These are phyloP conservation scores for Criorhina ranunculi DNA, from an alignment of 2,888 invertebrate species.

Conservation along the genomic window DNA sequence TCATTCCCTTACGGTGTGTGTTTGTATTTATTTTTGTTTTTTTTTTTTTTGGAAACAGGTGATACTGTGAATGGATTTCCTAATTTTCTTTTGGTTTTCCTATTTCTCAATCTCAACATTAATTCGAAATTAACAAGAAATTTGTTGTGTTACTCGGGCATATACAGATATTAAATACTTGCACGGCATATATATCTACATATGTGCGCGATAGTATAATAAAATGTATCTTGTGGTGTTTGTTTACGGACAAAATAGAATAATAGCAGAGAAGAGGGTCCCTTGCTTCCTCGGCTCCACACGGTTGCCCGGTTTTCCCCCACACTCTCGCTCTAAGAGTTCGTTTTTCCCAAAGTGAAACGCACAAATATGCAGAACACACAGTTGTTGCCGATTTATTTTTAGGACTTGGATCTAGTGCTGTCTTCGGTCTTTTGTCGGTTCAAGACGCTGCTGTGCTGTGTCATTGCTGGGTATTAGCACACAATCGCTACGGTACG, in stretches of 20 bases:
- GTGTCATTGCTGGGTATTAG: constrained; percentile 19
- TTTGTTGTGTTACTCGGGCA: constrained; percentile 40
- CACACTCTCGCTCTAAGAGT: background rate
- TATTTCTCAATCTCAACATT: constrained; percentile 35
- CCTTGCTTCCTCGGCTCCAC: background rate
- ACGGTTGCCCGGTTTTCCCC: background rate
- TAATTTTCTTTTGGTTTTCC: constrained; percentile 10
- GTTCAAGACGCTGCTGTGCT: constrained; percentile 12
- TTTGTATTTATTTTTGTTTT: constrained; percentile 15
- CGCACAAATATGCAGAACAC: constrained; percentile 29
- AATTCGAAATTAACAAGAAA: constrained; percentile 49
- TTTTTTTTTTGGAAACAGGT: constrained; percentile 37
- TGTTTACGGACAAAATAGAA: constrained; percentile 64
- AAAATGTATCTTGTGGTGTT: constrained; percentile 69
- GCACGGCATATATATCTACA: constrained; percentile 5
- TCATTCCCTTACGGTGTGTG: constrained; percentile 18
- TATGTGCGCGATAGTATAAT: constrained; percentile 53
- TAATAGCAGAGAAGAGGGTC: constrained; percentile 44
- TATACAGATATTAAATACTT: background rate
- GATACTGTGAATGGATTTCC: constrained; percentile 38
- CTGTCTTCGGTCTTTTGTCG: constrained; percentile 23
- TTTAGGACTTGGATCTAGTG: constrained; percentile 61
- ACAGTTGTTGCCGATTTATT: constrained; percentile 57
- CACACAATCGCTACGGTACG: constrained; percentile 16
- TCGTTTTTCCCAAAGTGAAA: background rate